These are phyloP conservation scores for Macrosteles quadrilineatus DNA, from an alignment of 1,140 invertebrate genomes.

Conservation along the genomic window DNA sequence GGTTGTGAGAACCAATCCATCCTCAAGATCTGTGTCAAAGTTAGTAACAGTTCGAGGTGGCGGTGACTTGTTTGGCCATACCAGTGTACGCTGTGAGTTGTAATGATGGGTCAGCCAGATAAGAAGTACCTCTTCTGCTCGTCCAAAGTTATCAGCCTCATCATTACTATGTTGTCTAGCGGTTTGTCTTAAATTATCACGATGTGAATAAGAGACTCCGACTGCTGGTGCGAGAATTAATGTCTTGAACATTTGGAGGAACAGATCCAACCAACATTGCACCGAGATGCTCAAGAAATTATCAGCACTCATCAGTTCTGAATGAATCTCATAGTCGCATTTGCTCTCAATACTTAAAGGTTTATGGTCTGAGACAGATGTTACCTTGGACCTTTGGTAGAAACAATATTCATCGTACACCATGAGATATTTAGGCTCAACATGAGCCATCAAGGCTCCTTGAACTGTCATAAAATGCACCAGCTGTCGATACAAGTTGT, in stretches of 20 bases:
- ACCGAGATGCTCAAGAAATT: slow-evolving; percentile 45
- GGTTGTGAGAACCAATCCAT: slow-evolving; percentile 48
- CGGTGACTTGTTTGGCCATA: background rate
- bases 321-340: too few relatives aligned
- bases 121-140: slow-evolving; percentile 28
- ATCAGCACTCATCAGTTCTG: slow-evolving; percentile 1
- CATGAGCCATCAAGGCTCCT: slow-evolving; percentile 45
- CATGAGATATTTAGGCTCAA: slow-evolving; percentile 46
- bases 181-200: too few relatives aligned
- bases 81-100: background rate
- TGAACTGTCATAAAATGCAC: slow-evolving; percentile 44
- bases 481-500: slow-evolving; percentile 34
- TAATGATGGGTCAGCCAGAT: slow-evolving; percentile 24
- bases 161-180: too few relatives aligned
- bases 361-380: too few relatives aligned
- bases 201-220: background rate
- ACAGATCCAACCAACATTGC: slow-evolving; percentile 51
- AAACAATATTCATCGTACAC: slow-evolving; percentile 46
- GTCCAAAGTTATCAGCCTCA: too few relatives aligned
- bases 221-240: slow-evolving; percentile 39
- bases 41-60: slow-evolving; percentile 39
- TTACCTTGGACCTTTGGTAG: background rate
- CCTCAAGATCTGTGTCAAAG: slow-evolving; percentile 45
- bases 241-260: slow-evolving; percentile 50
- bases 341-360: too few relatives aligned